Evolutionary conservation across 1,140 invertebrate genomes (phyloP).

Genomic region (Eubasilissa regina): DNA sequence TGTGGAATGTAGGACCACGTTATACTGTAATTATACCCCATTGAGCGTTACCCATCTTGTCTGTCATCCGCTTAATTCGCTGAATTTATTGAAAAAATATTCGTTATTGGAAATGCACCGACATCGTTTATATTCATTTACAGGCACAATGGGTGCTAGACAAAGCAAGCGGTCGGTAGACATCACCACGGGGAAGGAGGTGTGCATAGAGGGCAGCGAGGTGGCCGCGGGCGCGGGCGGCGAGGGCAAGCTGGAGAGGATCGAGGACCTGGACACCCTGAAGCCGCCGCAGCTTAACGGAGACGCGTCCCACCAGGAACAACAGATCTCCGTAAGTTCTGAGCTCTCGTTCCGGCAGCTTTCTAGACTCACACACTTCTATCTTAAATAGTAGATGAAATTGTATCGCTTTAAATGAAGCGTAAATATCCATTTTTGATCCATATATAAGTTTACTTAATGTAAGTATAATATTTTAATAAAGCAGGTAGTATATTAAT

Average conservation of each 20-base stretch:
- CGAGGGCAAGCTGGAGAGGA: slow-evolving; percentile 79
- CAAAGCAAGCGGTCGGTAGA: slow-evolving; percentile 90
- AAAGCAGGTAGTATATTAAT: too few species aligned
- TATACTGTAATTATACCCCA: too few species aligned
- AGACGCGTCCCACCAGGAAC: slow-evolving; percentile 76
- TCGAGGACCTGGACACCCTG: slow-evolving; percentile 80
- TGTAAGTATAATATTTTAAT: too few species aligned
- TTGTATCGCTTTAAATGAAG: too few species aligned
- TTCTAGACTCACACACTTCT: too few species aligned
- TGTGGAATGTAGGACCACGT: too few species aligned
- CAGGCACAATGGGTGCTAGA: slow-evolving; percentile 81
- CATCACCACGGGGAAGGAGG: slow-evolving; percentile 86
- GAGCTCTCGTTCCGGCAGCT: too few species aligned
- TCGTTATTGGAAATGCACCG: too few species aligned
- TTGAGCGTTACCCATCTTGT: not conserved
- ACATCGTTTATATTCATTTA: not conserved
- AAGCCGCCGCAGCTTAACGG: slow-evolving; percentile 81
- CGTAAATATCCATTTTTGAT: too few species aligned
- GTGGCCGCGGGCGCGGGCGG: slow-evolving; percentile 76
- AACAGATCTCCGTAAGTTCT: slow-evolving; percentile 54
- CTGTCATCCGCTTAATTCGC: not conserved
- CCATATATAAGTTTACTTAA: too few species aligned
- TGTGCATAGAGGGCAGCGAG: slow-evolving; percentile 76
- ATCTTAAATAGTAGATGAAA: too few species aligned
- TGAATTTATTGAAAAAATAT: slow-evolving; percentile 12